Percentiles rank a stretch among this genome's conserved stretches.
Conservation (phyloP, 2,113 vertebrate genomes). For the Excalfactoria chinensis region DNA sequence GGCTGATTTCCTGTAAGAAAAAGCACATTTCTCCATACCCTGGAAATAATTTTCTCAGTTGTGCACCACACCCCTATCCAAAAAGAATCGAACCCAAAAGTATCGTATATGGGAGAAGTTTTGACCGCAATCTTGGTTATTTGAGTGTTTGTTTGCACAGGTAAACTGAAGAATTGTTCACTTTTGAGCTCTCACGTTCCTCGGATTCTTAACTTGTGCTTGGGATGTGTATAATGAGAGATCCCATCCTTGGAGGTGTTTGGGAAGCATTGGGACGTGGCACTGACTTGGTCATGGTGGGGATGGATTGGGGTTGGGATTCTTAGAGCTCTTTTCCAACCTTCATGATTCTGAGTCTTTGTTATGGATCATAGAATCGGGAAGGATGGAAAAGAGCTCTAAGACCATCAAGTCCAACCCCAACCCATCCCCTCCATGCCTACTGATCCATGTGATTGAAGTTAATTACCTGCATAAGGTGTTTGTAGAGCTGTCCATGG, state of each 20-base stretch:
- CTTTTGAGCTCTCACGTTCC: not conserved
- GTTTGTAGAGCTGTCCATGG: not conserved
- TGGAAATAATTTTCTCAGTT: not conserved
- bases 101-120: too few species aligned
- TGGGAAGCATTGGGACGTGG: too few species aligned
- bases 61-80: not conserved
- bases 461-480: too few species aligned
- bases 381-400: too few species aligned
- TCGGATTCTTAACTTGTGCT: slow-evolving; percentile 19
- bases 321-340: too few species aligned
- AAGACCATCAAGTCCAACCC: too few species aligned
- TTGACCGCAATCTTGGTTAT: not conserved
- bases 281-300: too few species aligned
- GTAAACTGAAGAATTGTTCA: not conserved
- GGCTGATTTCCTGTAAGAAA: not conserved
- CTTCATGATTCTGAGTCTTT: too few species aligned
- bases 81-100: not conserved
- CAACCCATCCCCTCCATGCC: too few species aligned
- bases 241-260: not conserved
- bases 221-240: not conserved
- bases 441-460: too few species aligned
- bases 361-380: too few species aligned
- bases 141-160: not conserved
- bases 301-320: too few species aligned
- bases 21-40: fast-evolving